phyloP scores from a whole-genome alignment of 2,797 vertebrate species.

The Pantherophis alleghaniensis region DNA sequence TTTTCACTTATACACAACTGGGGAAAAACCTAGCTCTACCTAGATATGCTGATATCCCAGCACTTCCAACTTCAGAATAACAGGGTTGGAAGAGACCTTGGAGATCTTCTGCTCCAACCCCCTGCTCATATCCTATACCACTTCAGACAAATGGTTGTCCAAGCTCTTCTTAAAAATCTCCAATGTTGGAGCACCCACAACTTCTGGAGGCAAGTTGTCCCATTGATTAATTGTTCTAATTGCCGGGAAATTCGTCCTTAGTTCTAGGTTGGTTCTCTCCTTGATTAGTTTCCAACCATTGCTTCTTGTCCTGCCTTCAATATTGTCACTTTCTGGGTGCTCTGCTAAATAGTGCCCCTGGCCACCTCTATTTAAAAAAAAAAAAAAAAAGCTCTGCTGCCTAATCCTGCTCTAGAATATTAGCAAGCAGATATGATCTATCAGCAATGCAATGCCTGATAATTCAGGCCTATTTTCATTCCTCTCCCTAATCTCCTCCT shows the following conservation, averaged over 20 bases:
- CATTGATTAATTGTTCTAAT: not conserved
- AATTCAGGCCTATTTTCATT: too few species aligned
- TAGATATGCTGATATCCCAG: not conserved
- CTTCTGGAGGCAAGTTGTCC: not conserved
- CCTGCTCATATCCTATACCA: not conserved
- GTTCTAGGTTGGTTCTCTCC: not conserved
- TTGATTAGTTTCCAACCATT: too few species aligned
- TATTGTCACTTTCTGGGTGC: not conserved
- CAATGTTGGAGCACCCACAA: not conserved
- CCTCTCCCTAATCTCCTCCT: too few species aligned
- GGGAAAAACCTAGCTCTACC: not conserved
- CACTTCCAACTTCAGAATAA: not conserved
- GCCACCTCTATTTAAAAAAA: not conserved
- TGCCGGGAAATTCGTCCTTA: not conserved
- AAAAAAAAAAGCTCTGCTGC: not conserved
- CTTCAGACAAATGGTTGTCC: not conserved
- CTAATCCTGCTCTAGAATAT: not conserved
- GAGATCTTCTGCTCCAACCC: not conserved
- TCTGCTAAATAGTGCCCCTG: not conserved
- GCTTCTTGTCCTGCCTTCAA: not conserved
- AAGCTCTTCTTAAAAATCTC: not conserved
- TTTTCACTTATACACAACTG: not conserved
- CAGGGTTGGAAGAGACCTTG: not conserved
- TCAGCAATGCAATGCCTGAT: not conserved
- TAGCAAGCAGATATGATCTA: not conserved